phyloP scores from a whole-genome alignment of 2,797 vertebrate species.

The Urosaurus nigricauda region DNA sequence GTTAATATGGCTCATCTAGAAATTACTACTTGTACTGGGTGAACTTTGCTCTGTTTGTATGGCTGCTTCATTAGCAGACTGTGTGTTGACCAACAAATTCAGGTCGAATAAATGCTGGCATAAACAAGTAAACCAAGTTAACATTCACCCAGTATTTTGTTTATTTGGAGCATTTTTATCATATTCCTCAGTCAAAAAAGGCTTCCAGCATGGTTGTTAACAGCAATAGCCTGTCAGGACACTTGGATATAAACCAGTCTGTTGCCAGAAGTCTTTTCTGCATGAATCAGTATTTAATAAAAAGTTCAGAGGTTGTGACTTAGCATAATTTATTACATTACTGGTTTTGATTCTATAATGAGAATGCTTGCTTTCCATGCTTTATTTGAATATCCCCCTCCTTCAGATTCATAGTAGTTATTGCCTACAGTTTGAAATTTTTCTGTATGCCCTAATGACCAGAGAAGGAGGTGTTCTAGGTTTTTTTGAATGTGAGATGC shows the following conservation, averaged over 20 bases:
- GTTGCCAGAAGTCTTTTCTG: not conserved
- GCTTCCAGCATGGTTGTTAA: not conserved
- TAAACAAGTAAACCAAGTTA: not conserved
- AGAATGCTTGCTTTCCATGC: no score
- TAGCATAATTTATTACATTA: not conserved
- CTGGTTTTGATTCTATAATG: no score
- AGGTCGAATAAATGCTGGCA: not conserved
- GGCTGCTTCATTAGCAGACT: not conserved
- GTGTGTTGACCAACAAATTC: not conserved
- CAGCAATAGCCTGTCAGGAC: not conserved
- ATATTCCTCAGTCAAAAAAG: not conserved
- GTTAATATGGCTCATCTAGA: slow-evolving; percentile 1
- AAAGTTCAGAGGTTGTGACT: no score
- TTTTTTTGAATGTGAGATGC: not conserved
- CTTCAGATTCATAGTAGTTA: not conserved
- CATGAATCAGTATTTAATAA: not conserved
- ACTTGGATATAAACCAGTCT: not conserved
- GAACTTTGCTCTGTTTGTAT: not conserved
- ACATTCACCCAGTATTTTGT: not conserved
- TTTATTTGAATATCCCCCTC: not conserved
- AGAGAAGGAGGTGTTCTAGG: no score
- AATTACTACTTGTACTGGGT: not conserved
- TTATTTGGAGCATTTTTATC: not conserved
- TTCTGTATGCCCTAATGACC: no score
- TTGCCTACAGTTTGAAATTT: not conserved